Base-by-base conservation (phyloP, 1,140 invertebrate genomes). In the Drosophila albomicans region DNA sequence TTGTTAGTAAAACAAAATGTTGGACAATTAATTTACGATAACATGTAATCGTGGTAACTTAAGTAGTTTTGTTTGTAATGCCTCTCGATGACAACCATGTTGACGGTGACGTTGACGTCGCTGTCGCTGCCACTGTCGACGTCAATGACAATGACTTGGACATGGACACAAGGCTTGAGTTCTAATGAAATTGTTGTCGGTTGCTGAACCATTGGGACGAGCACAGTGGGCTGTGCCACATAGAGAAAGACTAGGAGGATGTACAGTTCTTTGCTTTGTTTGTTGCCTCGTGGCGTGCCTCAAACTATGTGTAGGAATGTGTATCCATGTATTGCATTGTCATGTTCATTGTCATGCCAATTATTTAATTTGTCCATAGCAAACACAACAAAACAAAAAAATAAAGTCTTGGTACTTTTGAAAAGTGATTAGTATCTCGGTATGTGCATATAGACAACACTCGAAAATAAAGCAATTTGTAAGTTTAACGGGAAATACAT, bases 61-160 rank as follows among this genome's bases (percentile, higher is more conserved):
- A 88, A 88, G 84, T 88, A 88, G 84, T 88, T 88, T 88, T 84
- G 85, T 89, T 88, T 88, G 84, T 84, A 88, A 88, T 89, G 81
- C 85, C 70, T 52, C 69, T 70, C 84, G 66, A 69, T 59, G 78
- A 75, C 70, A 78, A 74, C 52, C 20, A 61, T 41, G 20, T 11
- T 48, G 46, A 25, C 25, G 28, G 3, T 30, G 20, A 25, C 30
- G 30, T 32, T 7, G 32, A 5, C 32, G 32, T 32, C 32, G 32
- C 32, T 32, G 32, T 15, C 15, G 15, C 15, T 15, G 15, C 15
- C 15, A 15, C 15, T 35, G 41, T 46, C 49, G 56, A 74, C 56
- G 69, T 62, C 68, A 73, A 73, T 32, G 65, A 78, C 75, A 75
- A 69, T 58, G 54, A 54, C 61, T 54, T 4, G 54, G 35, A 63